These are phyloP conservation scores for Sebastes trivittatus DNA, from an alignment of 2,797 vertebrate genomes.

Conservation along the genomic window DNA sequence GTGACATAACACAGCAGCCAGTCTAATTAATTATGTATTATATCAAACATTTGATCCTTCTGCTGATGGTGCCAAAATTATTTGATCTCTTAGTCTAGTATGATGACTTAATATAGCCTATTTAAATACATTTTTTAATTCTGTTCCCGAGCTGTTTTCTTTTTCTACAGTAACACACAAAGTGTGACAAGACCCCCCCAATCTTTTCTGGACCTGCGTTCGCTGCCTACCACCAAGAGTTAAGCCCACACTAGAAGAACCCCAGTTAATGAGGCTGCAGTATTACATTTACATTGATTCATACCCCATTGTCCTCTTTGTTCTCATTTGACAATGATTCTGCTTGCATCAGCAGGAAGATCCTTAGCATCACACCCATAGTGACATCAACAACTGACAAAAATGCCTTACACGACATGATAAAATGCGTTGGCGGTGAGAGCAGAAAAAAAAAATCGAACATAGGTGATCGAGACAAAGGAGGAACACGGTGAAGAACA, in stretches of 20 bases:
- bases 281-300: background rate
- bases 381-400: background rate
- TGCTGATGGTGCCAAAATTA: background rate
- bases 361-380: background rate
- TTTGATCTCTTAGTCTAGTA: background rate
- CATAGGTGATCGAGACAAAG: background rate
- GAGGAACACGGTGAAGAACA: background rate
- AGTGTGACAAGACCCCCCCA: background rate
- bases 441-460: background rate
- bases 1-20: background rate
- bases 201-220: background rate
- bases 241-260: background rate
- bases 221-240: background rate
- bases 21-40: background rate
- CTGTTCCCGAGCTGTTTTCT: background rate
- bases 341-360: background rate
- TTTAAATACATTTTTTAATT: background rate
- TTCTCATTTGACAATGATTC: background rate
- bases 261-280: background rate
- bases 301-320: background rate
- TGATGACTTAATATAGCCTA: background rate
- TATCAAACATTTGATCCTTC: background rate
- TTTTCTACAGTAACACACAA: background rate
- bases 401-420: background rate
- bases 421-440: background rate